A percentile compares a stretch with the other conserved stretches of the same genome.
Evolutionary conservation across 2,797 vertebrate genomes (phyloP).

Genomic region (Clarias platycephalus): DNA sequence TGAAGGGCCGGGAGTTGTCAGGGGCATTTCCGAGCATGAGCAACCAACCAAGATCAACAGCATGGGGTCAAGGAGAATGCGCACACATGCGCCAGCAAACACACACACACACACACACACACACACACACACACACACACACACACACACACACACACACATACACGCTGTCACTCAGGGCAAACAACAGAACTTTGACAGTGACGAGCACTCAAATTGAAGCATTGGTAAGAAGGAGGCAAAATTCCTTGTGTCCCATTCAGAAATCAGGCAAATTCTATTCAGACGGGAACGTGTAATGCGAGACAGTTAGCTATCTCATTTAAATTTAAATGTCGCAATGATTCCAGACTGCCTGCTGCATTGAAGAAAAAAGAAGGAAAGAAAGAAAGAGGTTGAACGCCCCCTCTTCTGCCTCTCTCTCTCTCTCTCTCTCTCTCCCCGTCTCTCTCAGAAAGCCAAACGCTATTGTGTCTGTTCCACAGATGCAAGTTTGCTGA

Average conservation of each 20-base stretch:
- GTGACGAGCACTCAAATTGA: conserved; percentile 32
- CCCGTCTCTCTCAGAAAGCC: conserved; percentile 59
- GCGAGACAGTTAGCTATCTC: conserved; percentile 26
- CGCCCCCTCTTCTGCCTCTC: conserved; percentile 5
- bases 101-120: conserved; percentile 39
- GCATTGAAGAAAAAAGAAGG: conserved; percentile 30
- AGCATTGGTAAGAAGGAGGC: conserved; percentile 1
- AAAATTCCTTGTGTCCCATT: conserved; percentile 20
- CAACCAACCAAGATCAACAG: conserved; percentile 51
- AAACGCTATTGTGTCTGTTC: conserved; percentile 72
- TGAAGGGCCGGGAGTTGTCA: conserved; percentile 49
- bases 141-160: conserved; percentile 34
- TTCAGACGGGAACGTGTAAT: conserved; percentile 14
- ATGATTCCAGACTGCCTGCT: conserved; percentile 44
- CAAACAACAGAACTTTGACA: conserved; percentile 34
- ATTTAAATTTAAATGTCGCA: conserved; percentile 47
- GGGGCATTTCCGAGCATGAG: conserved; percentile 52
- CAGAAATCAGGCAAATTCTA: conserved; percentile 9
- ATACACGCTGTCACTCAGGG: conserved; percentile 15
- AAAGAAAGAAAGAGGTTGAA: conserved; percentile 10
- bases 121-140: no score
- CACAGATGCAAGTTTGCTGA: conserved; percentile 77
- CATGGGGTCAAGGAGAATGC: conserved; percentile 56
- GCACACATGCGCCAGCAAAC: conserved; percentile 15
- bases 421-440: background rate